Conservation (phyloP, 2,113 vertebrate genomes). For the Hassar affinis region DNA sequence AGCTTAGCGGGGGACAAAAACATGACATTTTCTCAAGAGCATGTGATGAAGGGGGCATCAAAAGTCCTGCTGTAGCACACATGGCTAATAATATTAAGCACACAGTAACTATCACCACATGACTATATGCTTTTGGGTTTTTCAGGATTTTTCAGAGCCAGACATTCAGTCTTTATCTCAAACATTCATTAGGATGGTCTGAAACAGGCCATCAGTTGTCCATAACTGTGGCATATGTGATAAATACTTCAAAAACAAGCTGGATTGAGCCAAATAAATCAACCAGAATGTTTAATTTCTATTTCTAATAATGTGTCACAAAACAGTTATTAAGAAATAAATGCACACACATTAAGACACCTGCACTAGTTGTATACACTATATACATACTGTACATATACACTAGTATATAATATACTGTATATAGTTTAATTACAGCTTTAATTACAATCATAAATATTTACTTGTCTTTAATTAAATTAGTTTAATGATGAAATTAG, state of each 20-base stretch:
- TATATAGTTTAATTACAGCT: too few relatives aligned
- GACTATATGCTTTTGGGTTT: too few relatives aligned
- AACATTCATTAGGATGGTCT: not conserved
- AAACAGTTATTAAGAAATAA: not conserved
- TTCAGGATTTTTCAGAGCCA: too few relatives aligned
- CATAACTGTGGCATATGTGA: not conserved
- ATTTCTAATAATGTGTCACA: not conserved
- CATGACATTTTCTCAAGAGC: not conserved
- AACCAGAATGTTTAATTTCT: not conserved
- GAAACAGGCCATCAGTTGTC: not conserved
- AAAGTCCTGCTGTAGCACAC: not conserved
- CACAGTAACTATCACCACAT: not conserved
- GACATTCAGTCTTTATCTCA: not conserved
- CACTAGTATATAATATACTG: too few relatives aligned
- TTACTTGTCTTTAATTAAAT: too few relatives aligned
- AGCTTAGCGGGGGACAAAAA: not conserved
- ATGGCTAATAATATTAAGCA: not conserved
- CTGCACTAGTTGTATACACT: too few relatives aligned
- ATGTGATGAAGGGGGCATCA: not conserved
- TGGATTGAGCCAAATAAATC: too few relatives aligned
- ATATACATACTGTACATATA: too few relatives aligned
- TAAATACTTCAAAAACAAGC: too few relatives aligned
- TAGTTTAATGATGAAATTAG: too few relatives aligned
- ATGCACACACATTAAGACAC: not conserved
- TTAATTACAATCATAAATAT: too few relatives aligned